Evolutionary conservation across 2,888 invertebrate species (phyloP), one percentile per base, ranked within the genome.

Genomic region (Masnerella sp.): DNA sequence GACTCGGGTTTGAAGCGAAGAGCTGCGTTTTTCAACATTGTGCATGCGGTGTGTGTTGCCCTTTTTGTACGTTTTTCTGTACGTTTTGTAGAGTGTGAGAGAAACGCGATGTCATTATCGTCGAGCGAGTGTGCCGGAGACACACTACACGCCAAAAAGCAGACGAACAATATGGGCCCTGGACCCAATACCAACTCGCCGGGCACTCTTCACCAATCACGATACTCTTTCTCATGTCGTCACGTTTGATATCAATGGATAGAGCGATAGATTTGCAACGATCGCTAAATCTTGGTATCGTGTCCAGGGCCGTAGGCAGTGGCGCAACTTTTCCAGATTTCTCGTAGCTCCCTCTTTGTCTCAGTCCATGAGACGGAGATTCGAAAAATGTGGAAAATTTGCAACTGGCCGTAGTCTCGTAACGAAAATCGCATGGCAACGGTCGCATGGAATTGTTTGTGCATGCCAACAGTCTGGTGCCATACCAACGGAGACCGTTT

Each of bases 21-120:
- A 34, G 7, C 22, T 34, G 45, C 45, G 34, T 25, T 45, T 34
- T 47, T 25, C 45, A 56, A 76, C 75, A 77, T 80, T 76, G 74
- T 79, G 81, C 80, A 81, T 80, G 83, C 74, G 75, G 75, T 80
- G 75, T 78, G 78, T 76, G 64, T 72, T 70, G 76, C 73, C 72
- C 71, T 75, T 59, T 4, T 25, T 25, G 25, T 49, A 56, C 18
- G 61, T 62, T 5, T 38, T 61, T 74, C 59, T 71, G 74, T 75
- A 61, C 62, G 74, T 71, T 68, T 74, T 73, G 69, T 73, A 54
- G 74, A 59, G 68, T 68, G 71, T 38, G 56, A 74, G 74, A 74
- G 76, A 67, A 74, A 71, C 65, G 58, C 56, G 75, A 67, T 67
- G 69, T 69, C 56, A 49, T 56, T 47, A 58, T 34, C 34, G 45